Base-by-base conservation (phyloP, 2,797 vertebrate species). In the Hipposideros larvatus region DNA sequence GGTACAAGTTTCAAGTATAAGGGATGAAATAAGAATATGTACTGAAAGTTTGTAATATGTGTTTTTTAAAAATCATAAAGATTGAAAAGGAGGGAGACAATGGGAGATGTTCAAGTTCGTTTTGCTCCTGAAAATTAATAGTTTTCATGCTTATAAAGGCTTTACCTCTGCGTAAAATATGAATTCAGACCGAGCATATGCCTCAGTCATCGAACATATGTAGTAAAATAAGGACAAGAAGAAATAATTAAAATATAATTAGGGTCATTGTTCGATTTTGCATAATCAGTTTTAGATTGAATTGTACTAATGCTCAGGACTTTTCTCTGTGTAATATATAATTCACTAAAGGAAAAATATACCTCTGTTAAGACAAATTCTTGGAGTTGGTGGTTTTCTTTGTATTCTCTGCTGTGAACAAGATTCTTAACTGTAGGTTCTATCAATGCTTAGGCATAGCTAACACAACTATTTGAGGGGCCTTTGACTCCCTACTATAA, bases 21-120 rank as follows among this genome's bases (percentile, higher is more conserved):
- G 31, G 26, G n/a, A 65, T 61, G 37, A 71, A 80, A 34, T 57
- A 31, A 77, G n/a, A 28, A 73, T 71, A 31, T 8, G 5, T n/a
- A 19, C 43, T 34, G 14, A 55, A 68, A 61, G 8, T 43, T 83
- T 14, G 22, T 74, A 68, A 18, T n/a, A 26, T 57, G 61, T 51
- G 34, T 46, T 86, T 83, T 93, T 79, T 61, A 90, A 24, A 78
- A 84, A 79, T 91, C 65, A 89, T 46, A 71, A 71, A 65, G 57
- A 65, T 65, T 41, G 11, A 16, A 91, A 82, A 82, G 28, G 1
- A 53, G 28, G 26, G 68, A 48, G 22, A 46, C 41, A 55, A 61
- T 28, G 5, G 26, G 26, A 87, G 16, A 82, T 28, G 4, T 65
- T 84, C 37, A 79, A 73, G 2, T 73, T 55, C 22, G n/a, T 22